Conservation (phyloP, 2,888 invertebrate genomes). For the Branchipolynoe longqiensis region DNA sequence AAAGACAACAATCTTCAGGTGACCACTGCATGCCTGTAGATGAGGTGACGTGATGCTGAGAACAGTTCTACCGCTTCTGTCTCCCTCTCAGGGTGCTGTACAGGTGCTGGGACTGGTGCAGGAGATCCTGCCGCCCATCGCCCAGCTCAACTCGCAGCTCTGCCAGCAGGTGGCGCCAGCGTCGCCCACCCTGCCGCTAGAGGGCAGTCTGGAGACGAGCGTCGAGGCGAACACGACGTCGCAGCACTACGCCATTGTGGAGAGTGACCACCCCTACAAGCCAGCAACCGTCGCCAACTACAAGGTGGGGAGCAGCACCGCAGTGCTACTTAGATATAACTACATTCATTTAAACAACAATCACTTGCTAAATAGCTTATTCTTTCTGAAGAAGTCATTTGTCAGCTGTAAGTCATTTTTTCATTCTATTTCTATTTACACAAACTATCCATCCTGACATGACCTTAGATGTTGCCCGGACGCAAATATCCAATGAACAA, state of each 20-base stretch:
- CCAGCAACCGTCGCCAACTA: slow-evolving; percentile 88
- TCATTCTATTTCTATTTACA: no score
- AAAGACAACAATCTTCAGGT: no score
- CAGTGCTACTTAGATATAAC: background rate
- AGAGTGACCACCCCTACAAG: slow-evolving; percentile 98
- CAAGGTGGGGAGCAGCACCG: no score
- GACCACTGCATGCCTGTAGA: no score
- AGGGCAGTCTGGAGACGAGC: slow-evolving; percentile 47
- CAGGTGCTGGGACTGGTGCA: slow-evolving; percentile 92
- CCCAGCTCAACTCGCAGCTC: slow-evolving; percentile 89
- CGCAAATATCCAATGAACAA: no score
- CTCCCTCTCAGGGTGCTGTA: slow-evolving; percentile 84
- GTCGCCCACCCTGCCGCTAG: slow-evolving; percentile 36
- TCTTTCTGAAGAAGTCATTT: no score
- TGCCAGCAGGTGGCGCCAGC: slow-evolving; percentile 52
- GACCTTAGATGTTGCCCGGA: no score
- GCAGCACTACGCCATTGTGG: slow-evolving; percentile 93
- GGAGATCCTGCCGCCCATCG: slow-evolving; percentile 93
- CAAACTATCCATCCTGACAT: no score
- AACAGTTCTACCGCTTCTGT: background rate
- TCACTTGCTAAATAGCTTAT: no score
- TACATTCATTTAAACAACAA: no score
- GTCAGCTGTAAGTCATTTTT: no score
- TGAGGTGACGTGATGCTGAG: no score
- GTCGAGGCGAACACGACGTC: slow-evolving; percentile 86